Evolutionary conservation across 2,888 invertebrate species (phyloP), one percentile per base, ranked within the genome.

Genomic region (Leptothorax acervorum): DNA sequence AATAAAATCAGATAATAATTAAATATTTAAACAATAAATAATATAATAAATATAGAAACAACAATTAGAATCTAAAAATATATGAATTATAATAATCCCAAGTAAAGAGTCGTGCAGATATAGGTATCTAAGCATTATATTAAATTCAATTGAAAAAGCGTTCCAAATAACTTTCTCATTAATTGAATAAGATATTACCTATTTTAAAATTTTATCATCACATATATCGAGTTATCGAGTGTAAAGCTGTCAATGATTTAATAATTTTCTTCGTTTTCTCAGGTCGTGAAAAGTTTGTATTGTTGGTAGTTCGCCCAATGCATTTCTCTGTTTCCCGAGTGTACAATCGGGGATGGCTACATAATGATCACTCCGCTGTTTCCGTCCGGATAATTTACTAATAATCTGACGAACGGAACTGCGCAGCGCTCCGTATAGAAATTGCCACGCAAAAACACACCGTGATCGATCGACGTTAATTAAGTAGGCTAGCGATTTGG

Each of bases 201-300:
- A 57, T 63, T 39, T n/a, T n/a, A 11, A n/a, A 45, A 45, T 28
- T 31, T 70, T 6, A 51, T 51, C 8, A 15, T 15, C 23, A 31
- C 8, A n/a, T 31, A 23, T 0, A 23, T 23, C 23, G 23, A 23
- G 23, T 23, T 23, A 4, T 66, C 42, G 12, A 45, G 9, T 18
- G 12, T 65, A 23, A 66, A 70, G 9, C 11, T 68, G 5, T 51
- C 11, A 51, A 6, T n/a, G n/a, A 2, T 31, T n/a, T 31, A 28
- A 11, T 5, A 11, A 63, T 63, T 15, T 28, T 18, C 28, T 45
- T 28, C 3, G 12, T 35, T 51, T 51, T 94, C 93, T 94, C 93
- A 94, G 92, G 89, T 35, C 82, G 71, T 81, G 74, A 75, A 82
- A 85, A 75, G 68, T 85, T 87, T 82, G 76, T 55, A 85, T 86